phyloP scores from a whole-genome alignment of 2,888 invertebrate species.

The Coecobrya sp. region DNA sequence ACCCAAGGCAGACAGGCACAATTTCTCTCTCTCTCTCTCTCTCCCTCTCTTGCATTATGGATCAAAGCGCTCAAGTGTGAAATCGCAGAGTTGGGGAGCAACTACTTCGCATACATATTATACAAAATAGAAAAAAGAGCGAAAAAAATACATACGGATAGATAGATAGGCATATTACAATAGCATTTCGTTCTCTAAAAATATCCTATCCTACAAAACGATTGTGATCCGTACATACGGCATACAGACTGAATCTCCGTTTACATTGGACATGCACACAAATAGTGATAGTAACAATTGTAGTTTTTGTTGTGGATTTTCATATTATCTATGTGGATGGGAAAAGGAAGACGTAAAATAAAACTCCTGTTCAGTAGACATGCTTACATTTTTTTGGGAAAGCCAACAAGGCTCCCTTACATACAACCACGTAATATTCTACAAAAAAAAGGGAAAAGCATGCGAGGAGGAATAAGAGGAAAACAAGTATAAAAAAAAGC shows the following conservation, averaged over 20 bases:
- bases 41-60: conserved; percentile 86
- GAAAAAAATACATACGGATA: conserved; percentile 58
- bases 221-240: conserved; percentile 40
- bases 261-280: neutral
- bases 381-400: neutral
- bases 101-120: conserved; percentile 82
- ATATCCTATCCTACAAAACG: conserved; percentile 54
- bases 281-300: neutral
- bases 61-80: conserved; percentile 86
- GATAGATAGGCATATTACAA: conserved; percentile 46
- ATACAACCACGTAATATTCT: neutral
- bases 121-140: conserved; percentile 61
- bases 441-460: neutral
- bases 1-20: conserved; percentile 55
- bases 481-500: no score
- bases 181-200: conserved; percentile 42
- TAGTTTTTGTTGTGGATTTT: conserved; percentile 29
- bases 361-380: neutral
- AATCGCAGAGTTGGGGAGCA: conserved; percentile 86
- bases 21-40: conserved; percentile 79
- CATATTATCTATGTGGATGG: conserved; percentile 8
- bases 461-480: neutral
- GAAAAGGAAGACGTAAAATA: neutral
- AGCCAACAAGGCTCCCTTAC: neutral
- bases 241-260: neutral